Conservation (phyloP, 53 echinoderm and acorn worm species). For the Antedon mediterranea region DNA sequence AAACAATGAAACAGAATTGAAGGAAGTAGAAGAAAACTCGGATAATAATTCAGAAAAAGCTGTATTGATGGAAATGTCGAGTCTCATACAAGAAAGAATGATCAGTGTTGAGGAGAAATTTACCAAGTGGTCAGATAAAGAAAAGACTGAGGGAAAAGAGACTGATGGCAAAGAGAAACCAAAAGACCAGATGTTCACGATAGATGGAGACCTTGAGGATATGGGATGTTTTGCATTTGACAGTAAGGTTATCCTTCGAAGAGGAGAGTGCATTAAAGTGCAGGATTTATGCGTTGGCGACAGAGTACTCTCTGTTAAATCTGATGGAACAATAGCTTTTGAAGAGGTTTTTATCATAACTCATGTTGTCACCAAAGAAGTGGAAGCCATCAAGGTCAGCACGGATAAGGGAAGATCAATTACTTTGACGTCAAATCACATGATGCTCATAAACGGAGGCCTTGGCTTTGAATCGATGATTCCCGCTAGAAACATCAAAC, state of each 20-base stretch:
- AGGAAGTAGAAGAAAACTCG: neutral
- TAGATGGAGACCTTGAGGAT: neutral
- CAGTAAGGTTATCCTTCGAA: neutral
- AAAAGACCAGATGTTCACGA: neutral
- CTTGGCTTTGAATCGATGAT: neutral
- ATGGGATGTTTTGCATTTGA: neutral
- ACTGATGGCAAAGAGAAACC: neutral
- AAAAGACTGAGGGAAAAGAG: neutral
- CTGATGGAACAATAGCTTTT: neutral
- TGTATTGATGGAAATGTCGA: neutral
- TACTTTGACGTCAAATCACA: neutral
- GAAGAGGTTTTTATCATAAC: neutral
- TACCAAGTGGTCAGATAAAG: neutral
- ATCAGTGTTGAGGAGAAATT: neutral
- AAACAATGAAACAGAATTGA: too few relatives aligned
- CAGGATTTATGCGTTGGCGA: neutral
- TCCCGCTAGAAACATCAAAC: neutral
- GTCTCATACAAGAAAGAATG: neutral
- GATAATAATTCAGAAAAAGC: neutral
- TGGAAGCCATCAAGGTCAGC: neutral
- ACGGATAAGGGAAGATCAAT: neutral
- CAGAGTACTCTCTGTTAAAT: neutral
- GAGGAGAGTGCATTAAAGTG: neutral
- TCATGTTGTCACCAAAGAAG: neutral
- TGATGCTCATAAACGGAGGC: neutral